Conservation (phyloP, 2,888 invertebrate species). For the Cheilosia variabilis region DNA sequence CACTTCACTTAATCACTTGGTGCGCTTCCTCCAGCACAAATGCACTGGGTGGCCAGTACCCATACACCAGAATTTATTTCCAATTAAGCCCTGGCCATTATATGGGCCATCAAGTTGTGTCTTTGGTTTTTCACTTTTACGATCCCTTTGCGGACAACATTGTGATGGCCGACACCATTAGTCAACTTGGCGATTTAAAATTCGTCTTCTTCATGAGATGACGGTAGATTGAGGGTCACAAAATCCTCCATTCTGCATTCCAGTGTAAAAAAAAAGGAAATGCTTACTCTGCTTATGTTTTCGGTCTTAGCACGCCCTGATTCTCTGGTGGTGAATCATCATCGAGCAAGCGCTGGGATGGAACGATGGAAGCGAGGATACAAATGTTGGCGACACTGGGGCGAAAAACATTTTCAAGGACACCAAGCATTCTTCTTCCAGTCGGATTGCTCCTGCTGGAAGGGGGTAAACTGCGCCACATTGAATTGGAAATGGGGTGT, state of each 20-base stretch:
- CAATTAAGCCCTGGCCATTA: conserved; percentile 44
- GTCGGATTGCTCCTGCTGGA: conserved; percentile 3
- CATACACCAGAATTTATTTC: conserved; percentile 13
- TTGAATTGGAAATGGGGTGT: not conserved
- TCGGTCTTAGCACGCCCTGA: conserved; percentile 11
- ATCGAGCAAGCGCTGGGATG: not conserved
- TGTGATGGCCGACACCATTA: conserved; percentile 30
- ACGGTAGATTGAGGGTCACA: conserved; percentile 8
- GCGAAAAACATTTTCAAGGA: conserved; percentile 47
- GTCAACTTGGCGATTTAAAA: conserved; percentile 29
- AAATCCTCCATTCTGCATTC: conserved; percentile 27
- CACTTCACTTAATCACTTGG: conserved; percentile 63
- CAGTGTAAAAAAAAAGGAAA: conserved; percentile 14
- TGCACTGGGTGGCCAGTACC: conserved; percentile 19
- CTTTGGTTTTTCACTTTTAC: conserved; percentile 28
- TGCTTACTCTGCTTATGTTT: not conserved
- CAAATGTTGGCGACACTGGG: conserved; percentile 42
- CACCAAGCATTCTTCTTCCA: conserved; percentile 32
- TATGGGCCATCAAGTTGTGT: conserved; percentile 34
- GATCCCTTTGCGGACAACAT: conserved; percentile 39
- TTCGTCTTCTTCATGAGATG: not conserved
- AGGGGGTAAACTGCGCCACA: not conserved
- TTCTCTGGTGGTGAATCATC: conserved; percentile 28
- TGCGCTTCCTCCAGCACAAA: conserved; percentile 28
- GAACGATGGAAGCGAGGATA: not conserved